phyloP scores from a whole-genome alignment of 2,888 invertebrate genomes.

The Hesperia comma region DNA sequence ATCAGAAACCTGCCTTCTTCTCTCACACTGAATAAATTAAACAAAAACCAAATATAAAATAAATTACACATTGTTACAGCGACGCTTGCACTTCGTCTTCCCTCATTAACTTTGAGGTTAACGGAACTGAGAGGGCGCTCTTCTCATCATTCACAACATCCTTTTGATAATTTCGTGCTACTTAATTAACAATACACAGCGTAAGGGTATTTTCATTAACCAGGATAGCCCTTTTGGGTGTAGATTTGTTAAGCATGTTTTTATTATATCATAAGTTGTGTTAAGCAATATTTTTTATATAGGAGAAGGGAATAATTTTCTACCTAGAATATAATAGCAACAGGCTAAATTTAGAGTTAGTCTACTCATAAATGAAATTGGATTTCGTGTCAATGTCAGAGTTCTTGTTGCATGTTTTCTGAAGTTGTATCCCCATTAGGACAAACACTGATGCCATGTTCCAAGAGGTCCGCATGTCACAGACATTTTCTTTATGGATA shows the following conservation, averaged over 20 bases:
- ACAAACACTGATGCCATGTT: no score
- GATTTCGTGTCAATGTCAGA: no score
- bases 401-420: no score
- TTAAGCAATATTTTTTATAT: no score
- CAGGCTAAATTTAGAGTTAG: no score
- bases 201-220: slow-evolving; percentile 29
- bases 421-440: no score
- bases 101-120: slow-evolving; percentile 67
- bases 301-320: no score
- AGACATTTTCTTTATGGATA: no score
- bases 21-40: slow-evolving; percentile 81
- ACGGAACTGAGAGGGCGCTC: slow-evolving; percentile 51
- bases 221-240: background rate
- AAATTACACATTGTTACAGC: slow-evolving; percentile 64
- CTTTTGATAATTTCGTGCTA: slow-evolving; percentile 35
- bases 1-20: slow-evolving; percentile 77
- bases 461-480: no score
- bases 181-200: slow-evolving; percentile 32
- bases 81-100: slow-evolving; percentile 46
- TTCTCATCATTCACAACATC: slow-evolving; percentile 40
- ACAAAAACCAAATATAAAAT: slow-evolving; percentile 78
- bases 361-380: no score
- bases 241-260: background rate
- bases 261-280: background rate
- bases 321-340: no score